Conservation (phyloP, 2,113 vertebrate genomes). For the Archocentrus centrarchus region DNA sequence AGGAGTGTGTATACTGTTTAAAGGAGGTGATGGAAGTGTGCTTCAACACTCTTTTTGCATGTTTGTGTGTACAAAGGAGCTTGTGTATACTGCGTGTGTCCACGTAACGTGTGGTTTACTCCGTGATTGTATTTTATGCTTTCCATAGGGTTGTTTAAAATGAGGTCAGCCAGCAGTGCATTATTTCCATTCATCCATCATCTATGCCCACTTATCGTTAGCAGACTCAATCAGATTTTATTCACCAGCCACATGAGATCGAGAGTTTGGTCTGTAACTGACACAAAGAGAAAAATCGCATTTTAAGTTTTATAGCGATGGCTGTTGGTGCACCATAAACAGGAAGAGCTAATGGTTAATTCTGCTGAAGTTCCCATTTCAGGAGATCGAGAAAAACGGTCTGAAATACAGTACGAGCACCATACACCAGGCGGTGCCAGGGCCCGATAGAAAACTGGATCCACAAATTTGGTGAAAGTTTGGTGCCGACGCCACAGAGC, state of each 20-base stretch:
- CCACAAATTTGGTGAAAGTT: neutral
- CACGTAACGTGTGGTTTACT: neutral
- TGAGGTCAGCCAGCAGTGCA: neutral
- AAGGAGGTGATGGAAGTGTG: neutral
- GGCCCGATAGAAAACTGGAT: neutral
- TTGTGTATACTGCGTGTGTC: neutral
- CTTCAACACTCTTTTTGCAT: constrained; percentile 3
- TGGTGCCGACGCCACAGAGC: neutral
- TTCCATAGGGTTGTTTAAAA: constrained; percentile 17
- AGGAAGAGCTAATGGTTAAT: neutral
- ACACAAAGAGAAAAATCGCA: neutral
- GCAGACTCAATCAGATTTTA: neutral
- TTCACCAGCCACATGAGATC: neutral
- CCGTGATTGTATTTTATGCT: neutral
- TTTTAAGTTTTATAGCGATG: neutral
- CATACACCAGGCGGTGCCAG: neutral
- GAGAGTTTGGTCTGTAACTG: neutral
- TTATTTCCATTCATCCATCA: constrained; percentile 40
- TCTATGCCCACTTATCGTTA: neutral
- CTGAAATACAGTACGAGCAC: no score
- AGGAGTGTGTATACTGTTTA: constrained; percentile 10
- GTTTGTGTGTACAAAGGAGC: constrained; percentile 29
- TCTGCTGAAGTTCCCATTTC: neutral
- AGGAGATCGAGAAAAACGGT: no score
- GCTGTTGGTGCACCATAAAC: neutral